Evolutionary conservation across 2,113 vertebrate species (phyloP).

Genomic region (Platysteira castanea): DNA sequence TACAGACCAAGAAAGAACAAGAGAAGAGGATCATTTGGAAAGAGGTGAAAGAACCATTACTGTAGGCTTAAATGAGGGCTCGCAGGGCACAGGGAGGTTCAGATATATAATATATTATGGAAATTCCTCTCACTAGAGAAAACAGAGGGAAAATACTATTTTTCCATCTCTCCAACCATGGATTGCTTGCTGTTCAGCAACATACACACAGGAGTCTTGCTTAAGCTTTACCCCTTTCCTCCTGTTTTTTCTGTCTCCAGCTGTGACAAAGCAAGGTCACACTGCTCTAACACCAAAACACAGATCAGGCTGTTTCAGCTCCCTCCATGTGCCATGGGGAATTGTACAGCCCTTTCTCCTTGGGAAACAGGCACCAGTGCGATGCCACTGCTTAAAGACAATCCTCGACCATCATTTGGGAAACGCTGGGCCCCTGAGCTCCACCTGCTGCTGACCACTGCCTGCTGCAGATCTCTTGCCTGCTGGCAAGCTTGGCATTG

Average conservation of each 20-base stretch:
- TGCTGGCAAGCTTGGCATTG: not conserved
- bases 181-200: not conserved
- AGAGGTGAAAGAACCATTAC: not conserved
- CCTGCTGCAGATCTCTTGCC: not conserved
- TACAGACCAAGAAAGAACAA: not conserved
- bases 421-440: not conserved
- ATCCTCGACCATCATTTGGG: not conserved
- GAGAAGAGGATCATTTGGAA: not conserved
- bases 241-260: not conserved
- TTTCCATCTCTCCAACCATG: not conserved
- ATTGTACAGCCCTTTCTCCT: fast-evolving
- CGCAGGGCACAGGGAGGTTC: not conserved
- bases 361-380: not conserved
- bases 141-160: not conserved
- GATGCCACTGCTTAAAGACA: not conserved
- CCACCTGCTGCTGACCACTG: not conserved
- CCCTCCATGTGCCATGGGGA: not conserved
- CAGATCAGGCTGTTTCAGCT: not conserved
- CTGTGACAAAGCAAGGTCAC: not conserved
- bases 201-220: not conserved
- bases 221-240: not conserved
- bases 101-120: not conserved
- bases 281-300: not conserved
- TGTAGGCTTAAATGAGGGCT: not conserved
- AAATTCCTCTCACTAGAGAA: not conserved